These are phyloP conservation scores for Motacilla tschutschensis DNA, from an alignment of 2,113 vertebrate genomes.

Conservation along the genomic window DNA sequence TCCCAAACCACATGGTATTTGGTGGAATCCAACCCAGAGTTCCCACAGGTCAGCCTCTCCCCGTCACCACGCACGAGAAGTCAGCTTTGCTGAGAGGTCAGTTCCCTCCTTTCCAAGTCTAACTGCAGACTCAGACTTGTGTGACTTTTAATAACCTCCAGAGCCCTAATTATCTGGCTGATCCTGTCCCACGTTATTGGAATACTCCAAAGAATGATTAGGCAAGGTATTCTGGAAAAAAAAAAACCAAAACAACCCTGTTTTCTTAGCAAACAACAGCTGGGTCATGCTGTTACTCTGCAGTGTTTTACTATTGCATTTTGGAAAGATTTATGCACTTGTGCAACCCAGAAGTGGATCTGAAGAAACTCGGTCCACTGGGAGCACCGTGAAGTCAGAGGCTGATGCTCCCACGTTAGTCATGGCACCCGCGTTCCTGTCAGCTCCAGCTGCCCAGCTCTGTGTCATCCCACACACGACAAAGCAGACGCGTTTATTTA, in stretches of 20 bases:
- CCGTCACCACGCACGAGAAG: background rate
- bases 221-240: background rate
- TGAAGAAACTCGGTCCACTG: background rate
- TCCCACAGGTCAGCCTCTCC: background rate
- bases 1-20: background rate
- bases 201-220: constrained; percentile 1
- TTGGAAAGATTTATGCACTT: background rate
- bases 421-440: background rate
- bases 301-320: background rate
- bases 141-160: background rate
- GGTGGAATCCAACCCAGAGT: background rate
- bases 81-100: background rate
- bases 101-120: background rate
- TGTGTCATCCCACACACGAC: background rate
- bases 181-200: background rate
- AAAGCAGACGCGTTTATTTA: background rate
- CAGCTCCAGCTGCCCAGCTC: background rate
- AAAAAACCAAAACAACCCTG: background rate
- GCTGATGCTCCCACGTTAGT: background rate
- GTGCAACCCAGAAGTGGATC: background rate
- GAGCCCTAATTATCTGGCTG: background rate
- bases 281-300: background rate
- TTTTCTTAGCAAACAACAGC: constrained; percentile 40
- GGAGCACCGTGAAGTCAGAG: background rate
- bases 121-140: background rate